Conservation (phyloP, 2,888 invertebrate species). For the Noctuana brunneofusca region DNA sequence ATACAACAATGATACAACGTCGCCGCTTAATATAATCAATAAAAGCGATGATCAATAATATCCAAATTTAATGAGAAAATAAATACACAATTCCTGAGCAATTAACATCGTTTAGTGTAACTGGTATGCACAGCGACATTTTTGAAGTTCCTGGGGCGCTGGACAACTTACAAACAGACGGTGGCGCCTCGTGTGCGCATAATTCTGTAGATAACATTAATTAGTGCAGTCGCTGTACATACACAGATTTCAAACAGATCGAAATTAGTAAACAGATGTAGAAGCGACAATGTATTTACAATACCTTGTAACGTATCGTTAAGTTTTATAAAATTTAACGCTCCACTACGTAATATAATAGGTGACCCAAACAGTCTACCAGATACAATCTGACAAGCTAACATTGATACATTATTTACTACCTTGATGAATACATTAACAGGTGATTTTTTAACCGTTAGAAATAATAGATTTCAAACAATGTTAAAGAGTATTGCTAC, state of each 20-base stretch:
- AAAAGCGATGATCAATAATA: slow-evolving; percentile 67
- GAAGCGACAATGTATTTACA: slow-evolving; percentile 67
- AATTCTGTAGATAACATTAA: slow-evolving; percentile 24
- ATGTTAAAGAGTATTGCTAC: slow-evolving; percentile 67
- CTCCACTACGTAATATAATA: slow-evolving; percentile 64
- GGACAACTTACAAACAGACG: not conserved
- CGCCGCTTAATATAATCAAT: slow-evolving; percentile 55
- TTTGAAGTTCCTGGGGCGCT: not conserved
- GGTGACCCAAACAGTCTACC: slow-evolving; percentile 66
- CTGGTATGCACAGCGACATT: slow-evolving; percentile 20
- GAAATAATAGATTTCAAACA: slow-evolving; percentile 71
- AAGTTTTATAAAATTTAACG: slow-evolving; percentile 69
- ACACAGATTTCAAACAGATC: slow-evolving; percentile 37
- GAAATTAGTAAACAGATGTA: slow-evolving; percentile 50
- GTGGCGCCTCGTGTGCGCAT: not conserved
- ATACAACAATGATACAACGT: slow-evolving; percentile 73
- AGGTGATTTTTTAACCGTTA: slow-evolving; percentile 75
- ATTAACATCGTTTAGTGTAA: slow-evolving; percentile 46
- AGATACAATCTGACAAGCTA: slow-evolving; percentile 76
- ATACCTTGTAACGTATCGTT: slow-evolving; percentile 54
- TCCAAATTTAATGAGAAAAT: slow-evolving; percentile 68
- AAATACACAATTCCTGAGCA: slow-evolving; percentile 82
- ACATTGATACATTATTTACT: slow-evolving; percentile 74
- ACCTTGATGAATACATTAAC: slow-evolving; percentile 79
- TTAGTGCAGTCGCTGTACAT: slow-evolving; percentile 38